These are phyloP conservation scores for Coelopa frigida DNA, from an alignment of 1,140 invertebrate species.

Conservation along the genomic window DNA sequence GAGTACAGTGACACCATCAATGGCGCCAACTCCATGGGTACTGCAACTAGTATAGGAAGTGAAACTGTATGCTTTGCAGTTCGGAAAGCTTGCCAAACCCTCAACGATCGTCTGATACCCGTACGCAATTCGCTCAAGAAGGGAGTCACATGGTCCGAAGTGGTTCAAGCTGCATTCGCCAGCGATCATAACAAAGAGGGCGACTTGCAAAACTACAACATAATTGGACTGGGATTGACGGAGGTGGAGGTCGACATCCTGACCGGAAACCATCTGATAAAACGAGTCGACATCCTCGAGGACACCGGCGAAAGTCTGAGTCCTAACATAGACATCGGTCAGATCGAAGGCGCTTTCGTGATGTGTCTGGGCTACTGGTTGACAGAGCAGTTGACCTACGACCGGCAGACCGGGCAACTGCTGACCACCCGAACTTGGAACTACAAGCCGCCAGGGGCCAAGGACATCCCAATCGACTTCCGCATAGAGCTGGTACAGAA, in stretches of 20 bases:
- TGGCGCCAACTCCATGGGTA: slow-evolving; percentile 57
- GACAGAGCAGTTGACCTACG: slow-evolving; percentile 63
- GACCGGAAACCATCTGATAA: slow-evolving; percentile 61
- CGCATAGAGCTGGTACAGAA: slow-evolving; percentile 66
- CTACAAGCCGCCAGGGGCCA: slow-evolving; percentile 74
- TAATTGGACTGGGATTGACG: slow-evolving; percentile 55
- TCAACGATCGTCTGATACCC: slow-evolving; percentile 55
- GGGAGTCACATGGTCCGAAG: slow-evolving; percentile 54
- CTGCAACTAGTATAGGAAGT: slow-evolving; percentile 64
- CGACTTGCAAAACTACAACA: slow-evolving; percentile 51
- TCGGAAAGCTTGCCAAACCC: slow-evolving; percentile 56
- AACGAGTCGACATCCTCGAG: slow-evolving; percentile 66
- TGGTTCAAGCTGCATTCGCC: slow-evolving; percentile 53
- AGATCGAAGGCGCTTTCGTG: slow-evolving; percentile 78
- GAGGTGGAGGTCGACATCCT: slow-evolving; percentile 72
- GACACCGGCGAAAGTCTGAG: slow-evolving; percentile 69
- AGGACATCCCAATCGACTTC: slow-evolving; percentile 81
- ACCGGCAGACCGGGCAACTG: slow-evolving; percentile 44
- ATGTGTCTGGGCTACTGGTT: slow-evolving; percentile 83
- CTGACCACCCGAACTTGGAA: slow-evolving; percentile 76
- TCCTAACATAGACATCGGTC: slow-evolving; percentile 75
- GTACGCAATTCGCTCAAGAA: slow-evolving; percentile 48
- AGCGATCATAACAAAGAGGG: slow-evolving; percentile 53
- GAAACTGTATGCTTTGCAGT: slow-evolving; percentile 47
- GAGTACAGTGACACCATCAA: slow-evolving; percentile 60